Percentiles rank a stretch among this genome's conserved stretches.
phyloP scores from a whole-genome alignment of 2,797 vertebrate species.

The Acanthurus tractus region DNA sequence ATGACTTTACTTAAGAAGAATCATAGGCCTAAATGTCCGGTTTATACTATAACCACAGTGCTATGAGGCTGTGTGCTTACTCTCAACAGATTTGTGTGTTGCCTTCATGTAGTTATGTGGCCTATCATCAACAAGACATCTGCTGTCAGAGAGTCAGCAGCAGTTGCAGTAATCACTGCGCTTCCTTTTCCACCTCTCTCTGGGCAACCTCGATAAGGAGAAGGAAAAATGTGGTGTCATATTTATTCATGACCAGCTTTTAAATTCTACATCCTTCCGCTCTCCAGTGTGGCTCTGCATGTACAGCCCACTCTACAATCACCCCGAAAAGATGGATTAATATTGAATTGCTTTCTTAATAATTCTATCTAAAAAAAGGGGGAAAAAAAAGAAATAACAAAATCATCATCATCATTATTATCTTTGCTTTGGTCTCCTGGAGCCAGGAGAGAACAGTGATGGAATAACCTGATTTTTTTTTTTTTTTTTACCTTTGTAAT shows the following conservation, averaged over 20 bases:
- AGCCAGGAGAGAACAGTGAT: slow-evolving; percentile 53
- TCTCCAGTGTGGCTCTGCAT: slow-evolving; percentile 54
- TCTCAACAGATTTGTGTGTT: slow-evolving; percentile 68
- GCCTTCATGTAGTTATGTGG: slow-evolving; percentile 68
- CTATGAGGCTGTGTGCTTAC: slow-evolving; percentile 43
- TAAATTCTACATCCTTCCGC: slow-evolving; percentile 68
- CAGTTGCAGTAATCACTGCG: slow-evolving; percentile 77
- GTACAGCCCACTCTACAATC: slow-evolving; percentile 49
- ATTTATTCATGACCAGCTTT: slow-evolving; percentile 86
- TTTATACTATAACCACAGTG: slow-evolving; percentile 43
- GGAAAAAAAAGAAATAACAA: slow-evolving; percentile 34
- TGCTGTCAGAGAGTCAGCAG: slow-evolving; percentile 77
- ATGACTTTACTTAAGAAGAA: slow-evolving; percentile 55
- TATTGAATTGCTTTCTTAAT: slow-evolving; percentile 66
- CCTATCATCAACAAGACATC: slow-evolving; percentile 82
- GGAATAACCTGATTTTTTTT: slow-evolving; percentile 60
- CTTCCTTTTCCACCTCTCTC: slow-evolving; percentile 76
- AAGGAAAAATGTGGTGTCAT: slow-evolving; percentile 79
- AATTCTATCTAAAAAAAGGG: slow-evolving; percentile 52
- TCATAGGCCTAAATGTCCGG: slow-evolving; percentile 50
- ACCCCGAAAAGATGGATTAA: slow-evolving; percentile 58
- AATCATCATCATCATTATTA: slow-evolving; percentile 55
- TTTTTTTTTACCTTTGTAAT: slow-evolving; percentile 65
- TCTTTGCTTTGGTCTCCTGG: slow-evolving; percentile 52
- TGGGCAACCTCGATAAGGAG: slow-evolving; percentile 83